phyloP scores from a whole-genome alignment of 2,797 vertebrate species.

The Apogon talboti region DNA sequence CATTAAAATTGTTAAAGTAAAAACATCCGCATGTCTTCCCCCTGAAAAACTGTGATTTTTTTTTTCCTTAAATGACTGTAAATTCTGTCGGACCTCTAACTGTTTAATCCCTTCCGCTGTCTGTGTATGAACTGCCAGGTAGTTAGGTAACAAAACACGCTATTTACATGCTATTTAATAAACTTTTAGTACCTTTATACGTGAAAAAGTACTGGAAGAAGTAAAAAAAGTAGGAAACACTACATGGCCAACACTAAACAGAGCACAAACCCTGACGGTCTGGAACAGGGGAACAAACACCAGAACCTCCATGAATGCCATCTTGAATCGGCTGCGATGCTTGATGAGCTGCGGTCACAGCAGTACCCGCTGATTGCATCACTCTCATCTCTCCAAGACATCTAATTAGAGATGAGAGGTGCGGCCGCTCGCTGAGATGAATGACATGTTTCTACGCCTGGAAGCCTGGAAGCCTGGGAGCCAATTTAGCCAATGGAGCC shows the following conservation, averaged over 20 bases:
- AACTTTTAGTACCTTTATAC: no score
- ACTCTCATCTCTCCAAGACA: conserved; percentile 50
- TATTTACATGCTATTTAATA: no score
- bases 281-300: conserved; percentile 8
- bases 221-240: no score
- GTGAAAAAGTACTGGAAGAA: no score
- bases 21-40: no score
- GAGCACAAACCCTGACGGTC: background rate
- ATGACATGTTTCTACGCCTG: conserved; percentile 47
- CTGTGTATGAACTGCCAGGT: no score
- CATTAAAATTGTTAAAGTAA: no score
- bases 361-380: conserved; percentile 44
- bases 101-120: no score
- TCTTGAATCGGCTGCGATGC: conserved; percentile 26
- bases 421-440: conserved; percentile 43
- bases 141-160: no score
- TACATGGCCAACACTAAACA: background rate
- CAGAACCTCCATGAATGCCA: conserved; percentile 12
- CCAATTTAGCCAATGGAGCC: conserved; percentile 12
- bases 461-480: conserved; percentile 21
- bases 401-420: conserved; percentile 64
- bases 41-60: no score
- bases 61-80: no score
- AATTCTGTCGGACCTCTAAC: no score
- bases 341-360: conserved; percentile 33